Evolutionary conservation across 2,888 invertebrate genomes (phyloP), one percentile per base, ranked within the genome.

Genomic region (Sarcophaga caerulescens): DNA sequence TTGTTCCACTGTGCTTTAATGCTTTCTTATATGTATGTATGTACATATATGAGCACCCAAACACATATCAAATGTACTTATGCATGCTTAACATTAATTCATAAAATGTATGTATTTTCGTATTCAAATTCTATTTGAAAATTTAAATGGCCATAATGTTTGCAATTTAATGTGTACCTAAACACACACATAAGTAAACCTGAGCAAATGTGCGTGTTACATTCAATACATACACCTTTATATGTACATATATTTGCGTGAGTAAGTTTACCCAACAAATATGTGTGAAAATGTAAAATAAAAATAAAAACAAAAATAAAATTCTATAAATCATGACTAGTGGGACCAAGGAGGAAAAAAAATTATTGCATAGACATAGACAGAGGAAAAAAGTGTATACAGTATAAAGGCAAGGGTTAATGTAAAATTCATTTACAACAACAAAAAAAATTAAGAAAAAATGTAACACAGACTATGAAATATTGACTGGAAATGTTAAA

Each of bases 111-210:
- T 52, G 17, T 52, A 52, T 52, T 12, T 52, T 52, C 52, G 6
- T 47, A 52, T 52, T 19, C 21, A 69, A 69, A 69, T 47, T 21
- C 11, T 70, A 78, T 62, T 47, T 23, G 4, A 70, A 62, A 70
- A 25, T 23, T 23, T 70, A 70, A 78, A 78, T 70, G 63, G 17
- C 60, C 78, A 35, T 62, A 69, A 52, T 47, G 62, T 78, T 62
- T 70, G 44, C 62, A 70, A 70, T 60, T 74, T 60, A 21, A 10
- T 10, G 10, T 60, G 60, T 57, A 57, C n/a, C 14, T 6, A 17
- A 57, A 4, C n/a, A 47, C 21, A 14, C 52, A 52, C 17, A 14
- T 4, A 52, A 52, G 17, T 17, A 17, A 17, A 17, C 12, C 14
- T 14, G 14, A 17, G 14, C 6, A 66, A 19, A 11, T 66, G 11